Evolutionary conservation across 1,140 invertebrate genomes (phyloP).

Genomic region (Pseudomyrmex flavicornis): DNA sequence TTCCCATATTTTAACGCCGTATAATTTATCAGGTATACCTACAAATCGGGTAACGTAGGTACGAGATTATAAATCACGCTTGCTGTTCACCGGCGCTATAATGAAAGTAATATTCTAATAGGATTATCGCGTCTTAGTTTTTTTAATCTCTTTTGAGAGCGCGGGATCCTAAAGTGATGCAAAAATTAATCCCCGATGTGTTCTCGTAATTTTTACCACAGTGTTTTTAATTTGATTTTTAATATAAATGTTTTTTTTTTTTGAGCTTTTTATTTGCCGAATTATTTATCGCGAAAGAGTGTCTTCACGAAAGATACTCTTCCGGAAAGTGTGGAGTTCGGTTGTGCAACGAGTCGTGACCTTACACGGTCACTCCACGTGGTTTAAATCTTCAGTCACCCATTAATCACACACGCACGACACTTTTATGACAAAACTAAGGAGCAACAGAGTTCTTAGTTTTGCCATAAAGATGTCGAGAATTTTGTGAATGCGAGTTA

Average conservation of each 20-base stretch:
- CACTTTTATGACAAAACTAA: slow-evolving; percentile 16
- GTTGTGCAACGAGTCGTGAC: neutral
- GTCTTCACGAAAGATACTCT: neutral
- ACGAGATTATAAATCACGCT: neutral
- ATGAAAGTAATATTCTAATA: neutral
- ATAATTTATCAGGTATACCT: neutral
- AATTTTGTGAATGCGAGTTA: neutral
- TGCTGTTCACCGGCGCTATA: neutral
- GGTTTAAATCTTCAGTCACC: neutral
- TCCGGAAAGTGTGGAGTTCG: neutral
- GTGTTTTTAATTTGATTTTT: neutral
- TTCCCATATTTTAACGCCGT: neutral
- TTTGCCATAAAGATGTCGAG: slow-evolving; percentile 2
- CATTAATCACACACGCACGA: neutral
- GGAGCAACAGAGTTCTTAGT: neutral
- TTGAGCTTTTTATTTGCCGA: neutral
- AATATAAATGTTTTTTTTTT: neutral
- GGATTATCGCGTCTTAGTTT: slow-evolving; percentile 15
- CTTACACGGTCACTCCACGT: no score
- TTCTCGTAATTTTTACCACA: neutral
- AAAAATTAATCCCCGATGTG: neutral
- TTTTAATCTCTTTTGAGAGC: neutral
- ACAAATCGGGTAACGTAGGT: neutral
- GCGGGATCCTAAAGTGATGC: neutral
- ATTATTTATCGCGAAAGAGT: neutral